Conservation (phyloP, 2,888 invertebrate species). For the Tenthredo scrophulariae region DNA sequence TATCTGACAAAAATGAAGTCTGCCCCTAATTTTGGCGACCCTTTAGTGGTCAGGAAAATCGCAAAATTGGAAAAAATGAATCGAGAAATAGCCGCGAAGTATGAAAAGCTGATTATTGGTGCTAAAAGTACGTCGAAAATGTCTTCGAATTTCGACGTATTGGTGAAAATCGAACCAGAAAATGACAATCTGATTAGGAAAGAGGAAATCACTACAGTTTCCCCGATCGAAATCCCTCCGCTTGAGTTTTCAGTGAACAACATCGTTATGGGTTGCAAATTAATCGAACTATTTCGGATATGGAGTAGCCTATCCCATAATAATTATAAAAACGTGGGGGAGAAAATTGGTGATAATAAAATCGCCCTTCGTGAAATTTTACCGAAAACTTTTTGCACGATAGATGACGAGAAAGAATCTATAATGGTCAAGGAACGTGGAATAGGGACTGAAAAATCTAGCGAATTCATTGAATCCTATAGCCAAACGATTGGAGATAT, state of each 20-base stretch:
- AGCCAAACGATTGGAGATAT: neutral
- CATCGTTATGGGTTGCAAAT: neutral
- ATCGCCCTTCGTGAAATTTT: neutral
- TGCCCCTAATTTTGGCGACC: neutral
- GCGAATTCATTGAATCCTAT: neutral
- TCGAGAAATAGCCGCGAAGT: slow-evolving; percentile 3
- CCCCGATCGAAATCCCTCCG: neutral
- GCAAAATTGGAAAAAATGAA: slow-evolving; percentile 26
- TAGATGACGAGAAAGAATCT: neutral
- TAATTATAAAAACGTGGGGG: neutral
- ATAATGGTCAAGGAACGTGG: neutral
- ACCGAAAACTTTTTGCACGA: neutral
- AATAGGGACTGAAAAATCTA: neutral
- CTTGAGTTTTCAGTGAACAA: neutral
- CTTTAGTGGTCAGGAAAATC: slow-evolving; percentile 48
- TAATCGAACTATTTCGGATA: neutral
- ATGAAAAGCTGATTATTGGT: neutral
- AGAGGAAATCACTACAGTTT: neutral
- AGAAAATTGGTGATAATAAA: neutral
- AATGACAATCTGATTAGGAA: neutral
- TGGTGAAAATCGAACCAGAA: slow-evolving; percentile 1
- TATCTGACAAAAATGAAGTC: slow-evolving; percentile 25
- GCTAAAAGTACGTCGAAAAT: neutral
- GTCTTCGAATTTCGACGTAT: neutral
- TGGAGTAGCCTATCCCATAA: neutral